Conservation (phyloP, 2,113 vertebrate genomes). For the Muntiacus muntjak region DNA sequence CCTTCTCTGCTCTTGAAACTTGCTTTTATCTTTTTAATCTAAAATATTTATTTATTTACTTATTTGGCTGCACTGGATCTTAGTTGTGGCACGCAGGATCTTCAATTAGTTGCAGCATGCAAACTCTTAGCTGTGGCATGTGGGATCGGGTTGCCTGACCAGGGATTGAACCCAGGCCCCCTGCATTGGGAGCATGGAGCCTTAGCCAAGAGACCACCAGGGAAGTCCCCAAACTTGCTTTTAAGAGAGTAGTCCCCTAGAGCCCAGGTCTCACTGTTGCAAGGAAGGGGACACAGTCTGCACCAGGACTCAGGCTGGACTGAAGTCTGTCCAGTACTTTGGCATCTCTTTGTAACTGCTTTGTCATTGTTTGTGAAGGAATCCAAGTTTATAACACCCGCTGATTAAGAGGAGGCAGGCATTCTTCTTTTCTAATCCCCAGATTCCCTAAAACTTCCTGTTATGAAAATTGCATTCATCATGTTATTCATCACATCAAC, state of each 20-base stretch:
- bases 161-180: neutral
- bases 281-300: neutral
- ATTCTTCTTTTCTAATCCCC: slow-evolving; percentile 2
- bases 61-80: neutral
- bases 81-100: neutral
- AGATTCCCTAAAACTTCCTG: neutral
- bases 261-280: neutral
- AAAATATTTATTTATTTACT: neutral
- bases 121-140: neutral
- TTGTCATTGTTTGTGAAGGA: neutral
- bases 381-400: neutral
- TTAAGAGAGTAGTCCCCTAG: neutral
- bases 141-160: neutral
- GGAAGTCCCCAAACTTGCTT: neutral
- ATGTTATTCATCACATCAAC: neutral
- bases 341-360: neutral
- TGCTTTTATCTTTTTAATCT: neutral
- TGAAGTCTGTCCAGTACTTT: neutral
- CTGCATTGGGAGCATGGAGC: neutral
- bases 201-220: neutral
- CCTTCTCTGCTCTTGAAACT: neutral
- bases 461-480: neutral
- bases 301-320: neutral
- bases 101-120: neutral
- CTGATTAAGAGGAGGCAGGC: neutral